Base-by-base conservation (phyloP, 2,113 vertebrate species). In the Bambusicola thoracicus region DNA sequence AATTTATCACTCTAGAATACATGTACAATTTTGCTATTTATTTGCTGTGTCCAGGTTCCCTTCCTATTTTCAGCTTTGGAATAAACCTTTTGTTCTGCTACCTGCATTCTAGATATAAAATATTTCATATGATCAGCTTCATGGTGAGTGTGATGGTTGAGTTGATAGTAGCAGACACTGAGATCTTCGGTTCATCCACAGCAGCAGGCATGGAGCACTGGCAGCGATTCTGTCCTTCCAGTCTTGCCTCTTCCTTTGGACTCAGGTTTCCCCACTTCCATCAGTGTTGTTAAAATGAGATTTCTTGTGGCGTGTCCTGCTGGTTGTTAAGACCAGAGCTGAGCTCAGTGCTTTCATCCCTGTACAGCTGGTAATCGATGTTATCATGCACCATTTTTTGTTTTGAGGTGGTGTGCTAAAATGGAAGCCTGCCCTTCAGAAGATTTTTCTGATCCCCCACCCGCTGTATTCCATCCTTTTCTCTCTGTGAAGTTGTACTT, bases 61-160 rank as follows among this genome's bases (percentile, higher is more conserved):
- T 68, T 83, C 79, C 81, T 49, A 58, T 58, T 58, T 93, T 48
- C 67, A 68, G 34, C 91, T 93, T 68, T 55, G 75, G 75, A 91
- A 72, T 51, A 86, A 79, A 38, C 49, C 77, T 36, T 41, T 95
- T 93, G 91, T 94, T 93, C 81, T 0, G 0, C 78, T 84, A 86
- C 63, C 63, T 68, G 72, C 62, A 6, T 87, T 65, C 56, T 67
- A 32, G 40, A 24, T 13, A 49, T 78, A 65, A 75, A 88, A 84
- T 88, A 66, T 85, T 96, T 83, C 34, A 74, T 30, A 27, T 12
- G 56, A 2, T 24, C 56, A 89, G 66, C 78, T 92, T 94, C 66
- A 27, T 27, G 56, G 62, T 4, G 74, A 58, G 34, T 2, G 29
- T 41, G 81, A 87, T 67, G 83, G 44, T 68, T 63, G 84, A 46